A percentile compares a stretch with the other conserved stretches of the same genome.
Evolutionary conservation across 2,113 vertebrate species (phyloP).

Genomic region (Azemiops feae): DNA sequence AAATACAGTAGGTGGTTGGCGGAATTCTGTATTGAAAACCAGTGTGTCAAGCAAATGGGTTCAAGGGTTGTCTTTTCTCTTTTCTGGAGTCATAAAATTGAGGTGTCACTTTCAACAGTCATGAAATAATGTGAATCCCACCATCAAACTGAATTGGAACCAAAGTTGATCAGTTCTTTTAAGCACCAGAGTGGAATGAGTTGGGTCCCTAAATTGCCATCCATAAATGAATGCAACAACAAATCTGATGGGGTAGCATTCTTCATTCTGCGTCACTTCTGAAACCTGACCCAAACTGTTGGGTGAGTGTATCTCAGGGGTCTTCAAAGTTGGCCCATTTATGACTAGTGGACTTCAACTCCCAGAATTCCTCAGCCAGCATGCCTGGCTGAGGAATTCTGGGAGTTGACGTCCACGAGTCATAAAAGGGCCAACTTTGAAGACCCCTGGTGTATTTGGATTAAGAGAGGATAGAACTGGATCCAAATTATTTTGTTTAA

Average conservation of each 20-base stretch:
- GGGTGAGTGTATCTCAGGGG: not conserved
- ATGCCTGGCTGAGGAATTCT: too few species aligned
- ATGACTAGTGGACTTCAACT: too few species aligned
- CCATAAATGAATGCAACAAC: not conserved
- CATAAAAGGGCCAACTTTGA: too few species aligned
- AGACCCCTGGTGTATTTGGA: not conserved
- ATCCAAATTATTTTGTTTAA: not conserved
- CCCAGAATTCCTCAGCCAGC: too few species aligned
- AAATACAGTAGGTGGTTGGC: not conserved
- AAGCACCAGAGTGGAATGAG: not conserved
- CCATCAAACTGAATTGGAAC: not conserved
- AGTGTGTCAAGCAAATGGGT: not conserved
- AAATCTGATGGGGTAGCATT: not conserved
- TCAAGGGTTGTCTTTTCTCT: not conserved
- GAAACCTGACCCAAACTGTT: not conserved
- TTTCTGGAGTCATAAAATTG: not conserved
- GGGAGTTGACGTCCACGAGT: too few species aligned
- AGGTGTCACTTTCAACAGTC: not conserved
- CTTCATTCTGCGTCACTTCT: not conserved
- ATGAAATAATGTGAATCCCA: not conserved
- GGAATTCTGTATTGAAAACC: not conserved
- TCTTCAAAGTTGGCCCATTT: too few species aligned
- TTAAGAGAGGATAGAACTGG: not conserved
- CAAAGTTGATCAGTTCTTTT: not conserved
- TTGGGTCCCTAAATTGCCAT: not conserved